A percentile compares a stretch with the other conserved stretches of the same genome.
These are phyloP conservation scores for Numida meleagris DNA, from an alignment of 2,113 vertebrate genomes.

Conservation along the genomic window DNA sequence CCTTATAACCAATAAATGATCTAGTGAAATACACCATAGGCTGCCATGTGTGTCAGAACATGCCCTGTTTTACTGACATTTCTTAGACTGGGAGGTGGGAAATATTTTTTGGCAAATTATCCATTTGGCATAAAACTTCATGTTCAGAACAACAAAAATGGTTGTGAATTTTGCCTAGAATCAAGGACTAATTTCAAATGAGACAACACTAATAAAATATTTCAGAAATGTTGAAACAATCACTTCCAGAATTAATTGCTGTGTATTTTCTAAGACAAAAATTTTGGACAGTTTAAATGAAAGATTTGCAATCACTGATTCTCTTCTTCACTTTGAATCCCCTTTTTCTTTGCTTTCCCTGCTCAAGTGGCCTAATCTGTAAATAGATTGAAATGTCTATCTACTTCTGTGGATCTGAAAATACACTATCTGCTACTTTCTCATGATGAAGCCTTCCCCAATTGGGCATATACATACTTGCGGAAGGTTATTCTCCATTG, in stretches of 20 bases:
- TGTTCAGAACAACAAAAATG: background rate
- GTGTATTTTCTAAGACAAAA: background rate
- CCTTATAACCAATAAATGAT: background rate
- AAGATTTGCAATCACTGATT: background rate
- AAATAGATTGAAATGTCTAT: background rate
- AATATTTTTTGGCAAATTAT: background rate
- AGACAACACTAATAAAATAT: background rate
- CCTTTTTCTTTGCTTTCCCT: background rate
- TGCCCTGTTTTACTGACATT: background rate
- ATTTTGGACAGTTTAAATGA: background rate
- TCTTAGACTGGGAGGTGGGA: background rate
- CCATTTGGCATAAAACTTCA: background rate
- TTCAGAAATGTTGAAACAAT: background rate
- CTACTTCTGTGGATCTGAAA: background rate
- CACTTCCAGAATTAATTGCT: background rate
- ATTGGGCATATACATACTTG: rapidly evolving
- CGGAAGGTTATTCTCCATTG: background rate
- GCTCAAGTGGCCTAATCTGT: background rate
- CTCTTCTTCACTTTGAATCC: background rate
- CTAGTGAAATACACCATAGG: background rate
- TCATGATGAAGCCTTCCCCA: background rate
- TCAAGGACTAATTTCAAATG: background rate
- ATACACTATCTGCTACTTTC: background rate
- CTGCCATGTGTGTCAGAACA: background rate
- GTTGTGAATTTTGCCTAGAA: background rate